Evolutionary conservation across 2,113 vertebrate species (phyloP).

Genomic region (Dinomys branickii): DNA sequence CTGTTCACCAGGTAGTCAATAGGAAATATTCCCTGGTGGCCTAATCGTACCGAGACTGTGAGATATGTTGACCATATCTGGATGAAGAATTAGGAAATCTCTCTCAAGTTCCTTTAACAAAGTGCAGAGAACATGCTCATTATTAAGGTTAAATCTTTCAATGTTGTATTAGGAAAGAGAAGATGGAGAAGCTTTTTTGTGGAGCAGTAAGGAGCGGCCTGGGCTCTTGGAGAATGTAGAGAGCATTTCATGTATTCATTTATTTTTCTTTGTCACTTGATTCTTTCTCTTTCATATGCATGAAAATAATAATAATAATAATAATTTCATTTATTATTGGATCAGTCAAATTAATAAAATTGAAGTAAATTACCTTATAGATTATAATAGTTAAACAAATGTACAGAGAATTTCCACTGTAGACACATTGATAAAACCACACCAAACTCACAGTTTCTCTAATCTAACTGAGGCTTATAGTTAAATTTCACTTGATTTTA

Average conservation of each 20-base stretch:
- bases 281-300: neutral
- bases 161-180: neutral
- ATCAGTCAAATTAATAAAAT: neutral
- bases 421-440: neutral
- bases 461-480: neutral
- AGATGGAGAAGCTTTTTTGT: neutral
- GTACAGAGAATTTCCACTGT: neutral
- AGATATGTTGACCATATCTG: neutral
- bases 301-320: too few relatives aligned
- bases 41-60: neutral
- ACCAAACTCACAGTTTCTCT: neutral
- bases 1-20: neutral
- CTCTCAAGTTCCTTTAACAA: neutral
- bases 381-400: neutral
- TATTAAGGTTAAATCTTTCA: neutral
- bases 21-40: neutral
- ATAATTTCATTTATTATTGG: neutral
- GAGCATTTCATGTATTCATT: neutral
- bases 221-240: neutral
- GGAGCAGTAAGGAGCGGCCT: neutral
- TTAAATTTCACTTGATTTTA: slow-evolving; percentile 2
- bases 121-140: neutral
- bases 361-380: neutral
- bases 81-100: neutral
- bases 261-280: neutral